Evolutionary conservation across 2,797 vertebrate species (phyloP), one percentile per base, ranked within the genome.

Genomic region (Miichthys miiuy): DNA sequence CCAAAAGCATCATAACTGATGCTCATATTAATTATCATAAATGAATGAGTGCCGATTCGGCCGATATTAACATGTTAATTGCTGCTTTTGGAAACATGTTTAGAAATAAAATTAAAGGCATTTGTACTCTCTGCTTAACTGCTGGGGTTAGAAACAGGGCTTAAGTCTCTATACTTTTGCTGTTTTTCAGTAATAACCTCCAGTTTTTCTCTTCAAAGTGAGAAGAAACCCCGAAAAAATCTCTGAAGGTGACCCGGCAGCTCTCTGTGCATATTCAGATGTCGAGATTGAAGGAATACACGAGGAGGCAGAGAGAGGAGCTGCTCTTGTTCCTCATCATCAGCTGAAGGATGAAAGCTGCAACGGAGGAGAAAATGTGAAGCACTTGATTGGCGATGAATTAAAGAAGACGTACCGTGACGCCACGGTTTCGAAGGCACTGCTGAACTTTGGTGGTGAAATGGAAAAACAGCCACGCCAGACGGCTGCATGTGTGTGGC

Each of bases 361-460:
- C 57, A 48, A 5, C 5, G 1, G 41, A 52, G 25, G 13, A 9
- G 13, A 41, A 25, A 38, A 23, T 25, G 5, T 34, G 1, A 16
- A 13, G 1, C 2, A 2, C 9, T n/a, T 51, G 6, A 65, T 68
- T 3, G 16, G 50, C 0, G 66, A 75, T 5, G 1, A 20, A 4
- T 23, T n/a, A 17, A 54, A 41, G 14, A 47, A 12, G 4, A 44
- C 30, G 30, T 34, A 0, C 0, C 0, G 0, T 3, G 25, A 23
- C 3, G 0, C 12, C 10, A 13, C 0, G 0, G 1, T 8, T 13
- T 3, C 0, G 8, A 56, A 23, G 44, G 3, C 44, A 23, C 20
- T 8, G 11, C 6, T 5, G 18, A 11, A 41, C 25, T 38, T 0
- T 63, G 6, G 20, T 0, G 2, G 9, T 10, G 60, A 46, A 60